Conservation (phyloP, 2,888 invertebrate species). For the Elegia similella region DNA sequence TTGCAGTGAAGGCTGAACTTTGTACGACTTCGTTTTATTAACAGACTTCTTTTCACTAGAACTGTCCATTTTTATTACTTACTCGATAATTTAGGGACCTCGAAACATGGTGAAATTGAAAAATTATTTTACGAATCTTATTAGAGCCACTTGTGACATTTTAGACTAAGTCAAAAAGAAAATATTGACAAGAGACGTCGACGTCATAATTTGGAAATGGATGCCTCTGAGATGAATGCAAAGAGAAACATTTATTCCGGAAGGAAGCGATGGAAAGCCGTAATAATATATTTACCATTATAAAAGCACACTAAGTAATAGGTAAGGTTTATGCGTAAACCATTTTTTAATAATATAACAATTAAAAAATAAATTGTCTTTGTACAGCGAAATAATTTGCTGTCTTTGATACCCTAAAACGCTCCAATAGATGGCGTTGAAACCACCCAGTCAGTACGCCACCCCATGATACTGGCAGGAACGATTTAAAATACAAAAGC, state of each 20-base stretch:
- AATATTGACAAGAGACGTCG: no score
- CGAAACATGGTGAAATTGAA: conserved; percentile 22
- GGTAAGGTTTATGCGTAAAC: no score
- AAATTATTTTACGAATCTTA: not conserved
- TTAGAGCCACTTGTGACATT: not conserved
- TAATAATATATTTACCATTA: no score
- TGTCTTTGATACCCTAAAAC: not conserved
- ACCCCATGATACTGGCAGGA: not conserved
- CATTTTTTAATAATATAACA: no score
- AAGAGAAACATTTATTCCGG: no score
- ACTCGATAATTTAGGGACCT: conserved; percentile 38
- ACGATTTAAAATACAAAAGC: not conserved
- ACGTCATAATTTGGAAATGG: no score
- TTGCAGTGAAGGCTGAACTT: conserved; percentile 27
- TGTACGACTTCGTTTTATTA: conserved; percentile 52
- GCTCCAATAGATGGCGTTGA: not conserved
- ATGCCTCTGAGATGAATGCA: no score
- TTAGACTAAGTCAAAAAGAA: conserved; percentile 4
- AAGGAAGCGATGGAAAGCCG: no score
- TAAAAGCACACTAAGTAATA: no score
- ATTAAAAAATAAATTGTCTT: not conserved
- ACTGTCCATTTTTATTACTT: conserved; percentile 49
- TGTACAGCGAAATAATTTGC: no score
- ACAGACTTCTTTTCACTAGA: conserved; percentile 45
- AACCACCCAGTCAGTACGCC: not conserved